These are phyloP conservation scores for Nothura maculosa DNA, from an alignment of 2,797 vertebrate genomes.

Conservation along the genomic window DNA sequence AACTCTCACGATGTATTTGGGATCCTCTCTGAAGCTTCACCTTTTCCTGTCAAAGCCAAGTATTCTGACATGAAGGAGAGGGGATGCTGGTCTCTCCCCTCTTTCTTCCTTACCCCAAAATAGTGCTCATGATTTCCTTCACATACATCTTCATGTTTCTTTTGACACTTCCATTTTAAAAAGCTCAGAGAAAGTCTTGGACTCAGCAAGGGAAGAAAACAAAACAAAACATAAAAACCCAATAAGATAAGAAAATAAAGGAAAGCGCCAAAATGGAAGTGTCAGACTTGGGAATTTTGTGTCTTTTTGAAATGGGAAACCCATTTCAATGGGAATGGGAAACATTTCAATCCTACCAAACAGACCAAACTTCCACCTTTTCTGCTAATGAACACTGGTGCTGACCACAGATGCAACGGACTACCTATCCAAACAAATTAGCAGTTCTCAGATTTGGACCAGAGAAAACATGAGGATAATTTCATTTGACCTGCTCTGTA, in stretches of 20 bases:
- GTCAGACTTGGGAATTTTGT: background rate
- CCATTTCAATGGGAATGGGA: too few species aligned
- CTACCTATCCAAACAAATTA: background rate
- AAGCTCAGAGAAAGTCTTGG: background rate
- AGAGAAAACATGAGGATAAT: slow-evolving; percentile 39
- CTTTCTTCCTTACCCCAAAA: slow-evolving; percentile 5
- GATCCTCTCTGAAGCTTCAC: slow-evolving; percentile 40
- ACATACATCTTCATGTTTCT: background rate
- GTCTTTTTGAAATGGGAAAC: background rate
- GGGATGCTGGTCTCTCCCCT: background rate
- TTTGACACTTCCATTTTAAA: slow-evolving; percentile 17
- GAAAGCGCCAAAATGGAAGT: background rate
- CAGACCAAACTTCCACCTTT: background rate
- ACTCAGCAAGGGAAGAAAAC: background rate
- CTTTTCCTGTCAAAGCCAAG: slow-evolving; percentile 7
- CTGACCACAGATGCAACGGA: background rate
- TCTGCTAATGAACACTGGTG: background rate
- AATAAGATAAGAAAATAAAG: background rate
- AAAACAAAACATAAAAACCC: background rate
- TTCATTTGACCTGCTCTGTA: slow-evolving; percentile 33
- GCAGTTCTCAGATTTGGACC: slow-evolving; percentile 4
- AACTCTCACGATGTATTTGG: background rate
- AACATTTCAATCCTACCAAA: background rate
- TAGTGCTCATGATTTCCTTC: slow-evolving; percentile 18
- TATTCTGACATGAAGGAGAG: background rate